Base-by-base conservation (phyloP, 53 echinoderm and acorn worm genomes). In the Mesocentrotus franciscanus region DNA sequence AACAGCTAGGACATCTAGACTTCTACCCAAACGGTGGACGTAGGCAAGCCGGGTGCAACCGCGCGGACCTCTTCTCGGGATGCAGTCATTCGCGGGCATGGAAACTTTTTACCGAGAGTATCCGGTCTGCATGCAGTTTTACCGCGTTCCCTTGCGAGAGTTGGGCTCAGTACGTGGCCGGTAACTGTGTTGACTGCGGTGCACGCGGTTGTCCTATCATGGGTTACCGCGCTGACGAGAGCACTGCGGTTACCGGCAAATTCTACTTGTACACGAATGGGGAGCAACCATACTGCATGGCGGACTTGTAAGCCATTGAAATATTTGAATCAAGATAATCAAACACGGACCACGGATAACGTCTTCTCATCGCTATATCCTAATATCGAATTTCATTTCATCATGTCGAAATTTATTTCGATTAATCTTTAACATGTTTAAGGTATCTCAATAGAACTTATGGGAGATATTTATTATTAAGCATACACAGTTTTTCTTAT, bases 11-110 rank as follows among this genome's bases (percentile, higher is more conserved):
- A 22, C 96, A 98, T 61, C 72, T 95, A 58, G 98, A 98, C 64
- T 98, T 96, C 93, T 98, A 96, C 90, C 98, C 98, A 24, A 98
- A 98, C 62, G 98, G 98, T 59, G 98, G 98, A 24, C 96, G 93
- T 17, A 55, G 61, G 22, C 98, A 98, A 34, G 94, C 98, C 36
- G 98, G 96, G 13, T 98, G 98, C 74, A 90, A 66, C 29, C 26
- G 74, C 92, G 56, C 95, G 55, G 94, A 94, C 10, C 55, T 94
- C 24, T 64, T 97, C 89, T 72, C 95, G 9, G 97, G 97, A 30
- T 97, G 97, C 84, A 97, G 96, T 90, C 97, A 97, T 96, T 93
- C 94, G 5, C 93, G 97, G 32, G 94, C 97, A 5, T 90, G 92
- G 36, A 33, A 85, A 35, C 90, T 92, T 62, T 96, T 97, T 92